Conservation (phyloP, 1,140 invertebrate species). For the Laupala kohalensis region DNA sequence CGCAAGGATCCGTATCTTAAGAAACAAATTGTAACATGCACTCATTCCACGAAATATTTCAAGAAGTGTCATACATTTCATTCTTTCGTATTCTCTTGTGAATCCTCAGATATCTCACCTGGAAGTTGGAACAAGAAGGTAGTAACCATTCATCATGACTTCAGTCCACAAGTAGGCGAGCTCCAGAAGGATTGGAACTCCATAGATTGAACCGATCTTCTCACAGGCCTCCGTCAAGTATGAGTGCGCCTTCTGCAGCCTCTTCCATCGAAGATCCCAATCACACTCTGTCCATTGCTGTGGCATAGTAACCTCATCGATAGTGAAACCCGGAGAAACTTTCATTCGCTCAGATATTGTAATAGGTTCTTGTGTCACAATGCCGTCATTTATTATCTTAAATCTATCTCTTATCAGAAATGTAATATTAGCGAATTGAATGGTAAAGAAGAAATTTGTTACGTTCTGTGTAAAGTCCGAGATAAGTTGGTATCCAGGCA, state of each 20-base stretch:
- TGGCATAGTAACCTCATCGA: background rate
- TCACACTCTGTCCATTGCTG: background rate
- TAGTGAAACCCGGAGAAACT: background rate
- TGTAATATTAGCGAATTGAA: background rate
- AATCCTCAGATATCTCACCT: too few species aligned
- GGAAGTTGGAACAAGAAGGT: background rate
- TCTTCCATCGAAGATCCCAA: background rate
- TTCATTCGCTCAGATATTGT: background rate
- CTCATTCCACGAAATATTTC: too few species aligned
- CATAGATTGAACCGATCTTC: background rate
- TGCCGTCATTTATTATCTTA: background rate
- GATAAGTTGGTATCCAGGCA: background rate
- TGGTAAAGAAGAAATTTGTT: background rate
- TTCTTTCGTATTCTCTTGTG: too few species aligned
- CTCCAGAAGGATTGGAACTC: background rate
- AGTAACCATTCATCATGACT: background rate
- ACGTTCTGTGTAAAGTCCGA: background rate
- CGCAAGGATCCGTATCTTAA: too few species aligned
- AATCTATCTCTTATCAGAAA: background rate
- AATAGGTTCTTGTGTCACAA: background rate
- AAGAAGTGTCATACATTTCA: too few species aligned
- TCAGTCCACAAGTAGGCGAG: background rate
- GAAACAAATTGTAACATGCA: too few species aligned
- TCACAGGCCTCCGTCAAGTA: background rate
- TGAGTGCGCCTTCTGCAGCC: background rate